Evolutionary conservation across 2,888 invertebrate species (phyloP), one percentile per base, ranked within the genome.

Genomic region (Eucera pruinosa): DNA sequence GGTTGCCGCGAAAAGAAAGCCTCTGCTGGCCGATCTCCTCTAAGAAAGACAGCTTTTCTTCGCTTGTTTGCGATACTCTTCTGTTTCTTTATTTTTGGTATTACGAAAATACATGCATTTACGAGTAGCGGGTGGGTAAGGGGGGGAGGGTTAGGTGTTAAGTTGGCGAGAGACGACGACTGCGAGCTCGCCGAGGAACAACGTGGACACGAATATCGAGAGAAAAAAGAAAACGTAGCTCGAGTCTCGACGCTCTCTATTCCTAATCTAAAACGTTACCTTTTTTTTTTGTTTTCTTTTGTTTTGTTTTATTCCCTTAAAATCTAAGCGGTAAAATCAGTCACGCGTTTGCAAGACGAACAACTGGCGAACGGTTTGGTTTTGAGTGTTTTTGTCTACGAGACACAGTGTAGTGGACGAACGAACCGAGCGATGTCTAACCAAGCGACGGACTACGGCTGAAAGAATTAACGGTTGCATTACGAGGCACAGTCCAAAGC

Each of bases 51-150:
- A 78, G 45, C 33, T 39, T n/a, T n/a, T 18, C 23, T 67, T 45
- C 55, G 27, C 41, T 77, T 60, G 48, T 74, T 80, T 70, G 45
- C 70, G 60, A 82, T 79, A 67, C 55, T 80, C 74, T 78, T 85
- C 54, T 76, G 69, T 74, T 68, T 85, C 82, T 91, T 91, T 91
- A 90, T 91, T 91, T 81, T 86, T 86, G 83, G 87, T 82, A 86
- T 89, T 90, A 91, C 80, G 89, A 90, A 91, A 90, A 90, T 91
- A 91, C 91, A 91, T 89, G 87, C 88, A 84, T 88, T 89, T 87
- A 89, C 87, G 89, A 90, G 88, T 89, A 88, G 84, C 87, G 1
- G 30, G 30, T 15, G 18, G 20, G n/a, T 4, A 6, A 1, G 0
- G 15, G 43, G 18, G n/a, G 87, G 1, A 67, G 66, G 75, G 81